Evolutionary conservation across 2,113 vertebrate species (phyloP).

Genomic region (Corydoras sp.): DNA sequence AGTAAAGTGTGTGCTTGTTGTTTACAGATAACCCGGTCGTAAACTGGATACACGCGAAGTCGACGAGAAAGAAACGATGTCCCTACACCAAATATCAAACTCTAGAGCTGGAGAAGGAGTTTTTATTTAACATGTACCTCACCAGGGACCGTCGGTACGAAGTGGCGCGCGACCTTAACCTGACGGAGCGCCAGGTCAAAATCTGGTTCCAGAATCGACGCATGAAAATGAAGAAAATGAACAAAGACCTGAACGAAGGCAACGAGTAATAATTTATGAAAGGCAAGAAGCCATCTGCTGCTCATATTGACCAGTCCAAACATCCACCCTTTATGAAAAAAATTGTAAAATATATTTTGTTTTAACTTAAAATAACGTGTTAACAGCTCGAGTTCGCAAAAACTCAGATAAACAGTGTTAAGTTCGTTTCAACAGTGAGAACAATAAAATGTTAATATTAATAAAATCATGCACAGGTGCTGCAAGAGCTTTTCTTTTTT

Average conservation of each 20-base stretch:
- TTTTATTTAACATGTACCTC: conserved; percentile 87
- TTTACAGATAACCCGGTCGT: conserved; percentile 75
- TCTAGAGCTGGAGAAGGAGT: conserved; percentile 83
- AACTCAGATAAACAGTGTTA: background rate
- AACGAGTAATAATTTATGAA: conserved; percentile 59
- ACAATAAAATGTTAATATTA: too few species aligned
- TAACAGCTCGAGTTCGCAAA: background rate
- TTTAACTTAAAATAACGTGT: background rate
- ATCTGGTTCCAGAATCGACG: conserved; percentile 87
- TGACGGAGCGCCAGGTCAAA: conserved; percentile 83
- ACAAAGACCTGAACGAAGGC: conserved; percentile 77
- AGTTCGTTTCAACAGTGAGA: too few species aligned
- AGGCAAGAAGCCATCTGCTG: background rate
- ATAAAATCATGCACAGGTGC: too few species aligned
- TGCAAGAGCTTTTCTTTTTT: background rate
- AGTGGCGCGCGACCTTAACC: conserved; percentile 78
- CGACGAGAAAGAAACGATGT: conserved; percentile 79
- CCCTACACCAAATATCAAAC: conserved; percentile 83
- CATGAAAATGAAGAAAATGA: conserved; percentile 91
- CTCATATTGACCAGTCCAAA: background rate
- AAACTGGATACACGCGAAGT: conserved; percentile 81
- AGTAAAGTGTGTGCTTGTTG: conserved; percentile 39
- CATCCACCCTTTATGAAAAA: too few species aligned
- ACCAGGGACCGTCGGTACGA: conserved; percentile 83
- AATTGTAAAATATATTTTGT: background rate